Evolutionary conservation across 1,140 invertebrate species (phyloP), one percentile per base, ranked within the genome.

Genomic region (Cecropterus lyciades): DNA sequence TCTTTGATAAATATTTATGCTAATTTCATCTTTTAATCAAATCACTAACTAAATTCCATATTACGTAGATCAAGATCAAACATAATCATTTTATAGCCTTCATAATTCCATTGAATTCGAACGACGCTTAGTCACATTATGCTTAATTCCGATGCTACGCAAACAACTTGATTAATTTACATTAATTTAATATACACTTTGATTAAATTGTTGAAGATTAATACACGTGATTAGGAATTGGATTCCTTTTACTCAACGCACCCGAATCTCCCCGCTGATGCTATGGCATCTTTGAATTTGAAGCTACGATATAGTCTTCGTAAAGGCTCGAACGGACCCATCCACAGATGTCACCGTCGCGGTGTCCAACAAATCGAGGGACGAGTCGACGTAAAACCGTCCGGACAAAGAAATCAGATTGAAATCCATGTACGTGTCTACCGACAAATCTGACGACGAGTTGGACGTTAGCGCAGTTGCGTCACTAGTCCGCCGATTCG

Each of bases 381-480:
- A 83, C 65, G 30, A 30, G 62, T 82, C 67, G 40, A 59, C 52
- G 9, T 51, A 59, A 42, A 45, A 27, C 67, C 53, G 16, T 45
- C 42, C 64, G 82, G 85, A 90, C 87, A 90, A 90, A 90, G 85
- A 86, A 90, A 86, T 82, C 79, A 77, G 80, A 82, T 84, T 82
- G 79, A 79, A 82, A 87, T 85, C 80, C 59, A 20, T 33, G 42
- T 40, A 75, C 71, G 46, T 1, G 57, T 87, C 72, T 33, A 9
- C 27, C 65, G 56, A 85, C 69, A 16, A 17, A 52, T 85, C 69
- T 14, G 15, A 5, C 72, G 68, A 80, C 65, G n/a, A 33, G 5
- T 68, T 7, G 30, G 30, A 51, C 46, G 62, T 70, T 5, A 55
- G n/a, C 66, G 9, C 11, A 30, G 71, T 78, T 68, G 71, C 69